These are phyloP conservation scores for Diuraphis noxia DNA, from an alignment of 1,140 invertebrate species.

Conservation along the genomic window DNA sequence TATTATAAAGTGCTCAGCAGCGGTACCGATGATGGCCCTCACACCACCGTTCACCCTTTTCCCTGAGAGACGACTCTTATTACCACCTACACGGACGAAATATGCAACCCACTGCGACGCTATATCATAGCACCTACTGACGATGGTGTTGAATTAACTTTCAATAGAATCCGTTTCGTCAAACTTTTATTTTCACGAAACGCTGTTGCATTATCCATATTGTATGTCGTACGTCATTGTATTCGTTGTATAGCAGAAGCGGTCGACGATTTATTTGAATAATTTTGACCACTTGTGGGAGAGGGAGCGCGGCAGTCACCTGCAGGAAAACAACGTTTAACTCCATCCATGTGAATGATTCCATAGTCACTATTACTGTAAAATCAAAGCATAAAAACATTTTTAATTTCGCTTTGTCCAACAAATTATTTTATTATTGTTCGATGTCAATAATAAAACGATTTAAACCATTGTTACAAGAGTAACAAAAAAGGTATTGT, in stretches of 20 bases:
- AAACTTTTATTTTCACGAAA: background rate
- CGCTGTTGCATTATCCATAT: background rate
- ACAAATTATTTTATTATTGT: background rate
- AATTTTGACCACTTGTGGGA: background rate
- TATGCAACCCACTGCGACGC: background rate
- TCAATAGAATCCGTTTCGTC: background rate
- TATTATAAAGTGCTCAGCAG: background rate
- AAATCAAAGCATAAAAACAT: too few species aligned
- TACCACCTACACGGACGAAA: background rate
- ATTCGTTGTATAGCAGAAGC: too few species aligned
- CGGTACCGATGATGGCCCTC: background rate
- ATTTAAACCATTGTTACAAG: background rate
- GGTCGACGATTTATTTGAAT: background rate
- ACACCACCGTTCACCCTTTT: background rate
- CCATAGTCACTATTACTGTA: background rate
- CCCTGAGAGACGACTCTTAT: background rate
- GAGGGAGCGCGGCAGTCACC: too few species aligned
- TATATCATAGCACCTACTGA: background rate
- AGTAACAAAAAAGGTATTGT: background rate
- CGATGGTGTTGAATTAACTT: background rate
- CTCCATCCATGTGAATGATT: background rate
- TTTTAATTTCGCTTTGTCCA: background rate
- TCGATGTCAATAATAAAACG: background rate
- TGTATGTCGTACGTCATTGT: background rate
- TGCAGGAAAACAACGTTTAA: too few species aligned